phyloP scores from a whole-genome alignment of 2,888 invertebrate genomes.

The Eudasyphora cyanicolor region DNA sequence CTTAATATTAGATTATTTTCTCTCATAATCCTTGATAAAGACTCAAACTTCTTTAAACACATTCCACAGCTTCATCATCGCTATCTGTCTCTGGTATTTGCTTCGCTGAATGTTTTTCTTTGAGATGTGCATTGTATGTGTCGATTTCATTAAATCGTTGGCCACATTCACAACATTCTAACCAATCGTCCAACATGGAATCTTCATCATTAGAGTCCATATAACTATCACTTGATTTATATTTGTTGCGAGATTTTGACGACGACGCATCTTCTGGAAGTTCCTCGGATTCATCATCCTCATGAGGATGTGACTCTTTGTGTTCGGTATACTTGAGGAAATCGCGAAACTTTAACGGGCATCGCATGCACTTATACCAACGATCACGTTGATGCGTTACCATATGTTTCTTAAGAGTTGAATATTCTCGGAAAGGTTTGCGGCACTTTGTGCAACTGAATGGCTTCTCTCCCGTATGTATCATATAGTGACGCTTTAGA shows the following conservation, averaged over 20 bases:
- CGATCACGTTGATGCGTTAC: slow-evolving; percentile 78
- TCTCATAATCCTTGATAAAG: background rate
- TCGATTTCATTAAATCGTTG: slow-evolving; percentile 75
- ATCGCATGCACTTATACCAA: slow-evolving; percentile 76
- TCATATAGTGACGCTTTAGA: slow-evolving; percentile 79
- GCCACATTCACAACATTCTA: slow-evolving; percentile 77
- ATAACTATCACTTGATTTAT: slow-evolving; percentile 53
- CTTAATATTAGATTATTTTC: background rate
- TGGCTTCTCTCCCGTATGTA: slow-evolving; percentile 79
- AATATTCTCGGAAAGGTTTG: slow-evolving; percentile 78
- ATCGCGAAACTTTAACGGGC: slow-evolving; percentile 76
- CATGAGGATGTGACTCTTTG: slow-evolving; percentile 71
- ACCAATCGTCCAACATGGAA: slow-evolving; percentile 72
- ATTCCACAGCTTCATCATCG: slow-evolving; percentile 49
- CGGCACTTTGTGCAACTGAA: slow-evolving; percentile 77
- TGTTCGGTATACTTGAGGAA: slow-evolving; percentile 76
- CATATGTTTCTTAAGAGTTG: slow-evolving; percentile 78
- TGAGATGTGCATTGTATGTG: slow-evolving; percentile 75
- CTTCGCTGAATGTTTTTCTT: slow-evolving; percentile 70
- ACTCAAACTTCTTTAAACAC: background rate
- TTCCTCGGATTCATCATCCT: slow-evolving; percentile 40
- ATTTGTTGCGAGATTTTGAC: slow-evolving; percentile 55
- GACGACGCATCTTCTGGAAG: slow-evolving; percentile 11
- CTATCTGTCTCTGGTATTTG: slow-evolving; percentile 53
- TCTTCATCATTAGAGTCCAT: slow-evolving; percentile 73